These are phyloP conservation scores for Melanerpes formicivorus DNA, from an alignment of 2,113 vertebrate genomes.

Conservation along the genomic window DNA sequence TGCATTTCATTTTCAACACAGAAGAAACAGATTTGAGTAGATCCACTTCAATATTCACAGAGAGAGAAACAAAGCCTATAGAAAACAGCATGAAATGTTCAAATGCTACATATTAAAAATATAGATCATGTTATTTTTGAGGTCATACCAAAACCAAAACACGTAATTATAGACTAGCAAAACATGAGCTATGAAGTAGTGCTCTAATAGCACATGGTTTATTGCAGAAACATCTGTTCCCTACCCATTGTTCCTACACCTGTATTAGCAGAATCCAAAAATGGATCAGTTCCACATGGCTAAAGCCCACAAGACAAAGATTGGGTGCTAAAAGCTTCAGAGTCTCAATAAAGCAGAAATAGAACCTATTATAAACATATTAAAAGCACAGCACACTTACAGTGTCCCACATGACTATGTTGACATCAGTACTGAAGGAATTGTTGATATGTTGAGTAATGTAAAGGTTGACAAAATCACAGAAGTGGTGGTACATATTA, in stretches of 20 bases:
- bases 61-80: not conserved
- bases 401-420: constrained; percentile 98
- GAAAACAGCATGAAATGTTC: not conserved
- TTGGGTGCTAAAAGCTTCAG: not conserved
- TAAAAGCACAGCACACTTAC: constrained; percentile 77
- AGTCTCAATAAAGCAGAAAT: not conserved
- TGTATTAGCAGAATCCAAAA: not conserved
- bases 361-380: not conserved
- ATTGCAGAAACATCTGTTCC: not conserved
- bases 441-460: constrained; percentile 95
- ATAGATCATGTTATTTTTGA: not conserved
- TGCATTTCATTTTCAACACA: not conserved
- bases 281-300: not conserved
- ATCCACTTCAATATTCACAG: not conserved
- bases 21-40: not conserved
- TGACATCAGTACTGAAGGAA: constrained; percentile 90
- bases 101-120: not conserved
- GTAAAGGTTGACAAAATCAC: constrained; percentile 97
- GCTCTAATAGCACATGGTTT: not conserved
- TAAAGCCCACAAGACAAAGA: not conserved
- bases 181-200: not conserved
- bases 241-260: not conserved
- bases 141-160: not conserved
- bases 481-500: constrained; percentile 99
- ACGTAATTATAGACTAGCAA: not conserved